These are phyloP conservation scores for Drosophila borborema DNA, from an alignment of 2,888 invertebrate species.

Conservation along the genomic window DNA sequence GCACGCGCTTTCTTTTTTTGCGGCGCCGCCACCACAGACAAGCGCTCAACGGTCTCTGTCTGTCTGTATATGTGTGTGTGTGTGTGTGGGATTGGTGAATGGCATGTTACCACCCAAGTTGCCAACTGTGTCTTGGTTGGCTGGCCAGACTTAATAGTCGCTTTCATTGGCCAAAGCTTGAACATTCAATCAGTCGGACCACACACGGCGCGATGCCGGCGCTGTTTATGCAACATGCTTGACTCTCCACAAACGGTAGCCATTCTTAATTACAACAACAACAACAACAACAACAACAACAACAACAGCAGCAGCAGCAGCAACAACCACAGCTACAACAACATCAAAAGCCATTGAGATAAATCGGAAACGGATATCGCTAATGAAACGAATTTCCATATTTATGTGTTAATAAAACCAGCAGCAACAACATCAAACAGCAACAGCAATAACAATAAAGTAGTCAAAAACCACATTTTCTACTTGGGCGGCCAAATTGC, in stretches of 20 bases:
- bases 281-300: conserved; percentile 42
- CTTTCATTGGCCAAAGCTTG: conserved; percentile 77
- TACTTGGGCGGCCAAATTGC: conserved; percentile 41
- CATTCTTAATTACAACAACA: conserved; percentile 74
- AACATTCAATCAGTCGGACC: conserved; percentile 65
- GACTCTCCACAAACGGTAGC: conserved; percentile 62
- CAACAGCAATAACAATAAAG: conserved; percentile 37
- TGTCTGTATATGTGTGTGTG: conserved; percentile 24
- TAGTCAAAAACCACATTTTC: conserved; percentile 20
- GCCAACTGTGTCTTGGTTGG: conserved; percentile 71
- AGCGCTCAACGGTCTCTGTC: conserved; percentile 7
- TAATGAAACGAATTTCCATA: conserved; percentile 78
- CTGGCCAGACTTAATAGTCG: conserved; percentile 74
- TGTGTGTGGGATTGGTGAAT: conserved; percentile 76
- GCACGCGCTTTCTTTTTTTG: conserved; percentile 81
- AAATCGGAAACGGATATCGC: conserved; percentile 81
- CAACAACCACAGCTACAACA: conserved; percentile 29
- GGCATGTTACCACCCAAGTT: conserved; percentile 80
- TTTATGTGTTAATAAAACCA: conserved; percentile 68
- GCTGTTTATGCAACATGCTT: conserved; percentile 59
- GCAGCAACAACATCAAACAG: conserved; percentile 23
- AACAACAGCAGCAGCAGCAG: conserved; percentile 48
- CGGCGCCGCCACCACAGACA: conserved; percentile 65
- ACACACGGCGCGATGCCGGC: conserved; percentile 44
- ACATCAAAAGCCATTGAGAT: conserved; percentile 64